Percentiles rank a stretch among this genome's conserved stretches.
Conservation (phyloP, 1,140 invertebrate species). For the Dreissena rostriformis region DNA sequence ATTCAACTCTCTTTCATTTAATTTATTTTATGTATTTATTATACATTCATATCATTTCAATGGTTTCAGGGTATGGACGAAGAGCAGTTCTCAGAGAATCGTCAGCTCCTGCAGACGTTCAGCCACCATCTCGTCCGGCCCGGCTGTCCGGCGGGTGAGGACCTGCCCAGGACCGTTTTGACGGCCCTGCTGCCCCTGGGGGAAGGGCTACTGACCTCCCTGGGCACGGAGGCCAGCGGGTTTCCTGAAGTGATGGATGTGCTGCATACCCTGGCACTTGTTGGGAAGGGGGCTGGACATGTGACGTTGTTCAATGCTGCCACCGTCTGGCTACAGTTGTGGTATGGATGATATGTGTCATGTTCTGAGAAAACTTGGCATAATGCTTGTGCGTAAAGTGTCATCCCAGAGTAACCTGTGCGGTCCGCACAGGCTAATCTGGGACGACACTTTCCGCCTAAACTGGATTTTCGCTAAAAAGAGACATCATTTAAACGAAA, state of each 20-base stretch:
- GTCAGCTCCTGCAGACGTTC: conserved; percentile 87
- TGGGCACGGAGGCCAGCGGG: conserved; percentile 86
- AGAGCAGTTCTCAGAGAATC: conserved; percentile 85
- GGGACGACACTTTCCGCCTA: no score
- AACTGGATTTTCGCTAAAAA: no score
- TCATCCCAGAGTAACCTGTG: no score
- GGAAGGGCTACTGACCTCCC: conserved; percentile 85
- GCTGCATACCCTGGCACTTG: conserved; percentile 91
- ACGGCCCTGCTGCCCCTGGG: conserved; percentile 90
- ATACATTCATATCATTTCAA: background rate
- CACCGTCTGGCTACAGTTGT: conserved; percentile 87
- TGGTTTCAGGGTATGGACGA: conserved; percentile 67
- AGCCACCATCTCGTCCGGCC: conserved; percentile 89
- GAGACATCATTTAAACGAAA: no score
- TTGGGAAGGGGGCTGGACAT: conserved; percentile 89
- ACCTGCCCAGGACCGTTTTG: conserved; percentile 88
- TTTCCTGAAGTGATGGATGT: conserved; percentile 92
- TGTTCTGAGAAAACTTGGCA: no score
- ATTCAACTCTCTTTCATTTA: no score
- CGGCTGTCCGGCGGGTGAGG: conserved; percentile 83
- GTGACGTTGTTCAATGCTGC: conserved; percentile 90
- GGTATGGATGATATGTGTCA: conserved; percentile 74
- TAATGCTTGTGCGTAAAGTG: no score
- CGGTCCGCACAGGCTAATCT: no score
- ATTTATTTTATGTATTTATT: no score